Evolutionary conservation across 1,140 invertebrate species (phyloP).

Genomic region (Caenorhabditis inopinata): DNA sequence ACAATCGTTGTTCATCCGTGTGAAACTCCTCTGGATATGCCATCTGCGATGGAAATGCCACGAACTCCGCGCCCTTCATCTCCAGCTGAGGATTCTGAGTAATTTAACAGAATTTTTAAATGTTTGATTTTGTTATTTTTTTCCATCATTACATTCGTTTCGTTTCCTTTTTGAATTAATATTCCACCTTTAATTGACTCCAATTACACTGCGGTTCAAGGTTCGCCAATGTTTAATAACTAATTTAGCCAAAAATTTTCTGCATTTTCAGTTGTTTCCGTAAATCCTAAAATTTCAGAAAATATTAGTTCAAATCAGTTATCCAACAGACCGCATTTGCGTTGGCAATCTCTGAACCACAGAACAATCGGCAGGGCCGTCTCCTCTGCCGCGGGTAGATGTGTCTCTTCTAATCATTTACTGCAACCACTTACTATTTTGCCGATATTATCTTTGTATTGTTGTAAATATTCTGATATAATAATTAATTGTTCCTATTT

Average conservation of each 20-base stretch:
- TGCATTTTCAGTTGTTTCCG: too few species aligned
- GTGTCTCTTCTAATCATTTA: neutral
- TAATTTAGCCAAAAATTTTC: too few species aligned
- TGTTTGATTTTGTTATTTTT: neutral
- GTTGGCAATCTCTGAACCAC: too few species aligned
- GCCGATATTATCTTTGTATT: neutral
- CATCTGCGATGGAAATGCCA: constrained; percentile 45
- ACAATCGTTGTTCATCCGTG: constrained; percentile 55
- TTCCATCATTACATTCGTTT: neutral
- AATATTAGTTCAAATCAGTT: too few species aligned
- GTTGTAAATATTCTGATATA: neutral
- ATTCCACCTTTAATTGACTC: neutral
- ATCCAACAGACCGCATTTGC: too few species aligned
- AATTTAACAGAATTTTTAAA: too few species aligned
- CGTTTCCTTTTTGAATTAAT: constrained; percentile 8
- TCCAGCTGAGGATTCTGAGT: neutral
- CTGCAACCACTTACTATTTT: neutral
- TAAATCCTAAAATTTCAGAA: too few species aligned
- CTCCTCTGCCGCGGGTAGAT: constrained; percentile 18
- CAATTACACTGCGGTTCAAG: too few species aligned
- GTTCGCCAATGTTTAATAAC: too few species aligned
- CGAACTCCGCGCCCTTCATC: constrained; percentile 51
- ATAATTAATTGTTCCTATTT: too few species aligned
- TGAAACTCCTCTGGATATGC: constrained; percentile 43
- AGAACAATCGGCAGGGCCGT: neutral